Conservation (phyloP, 2,888 invertebrate genomes). For the Myopa tessellatipennis region DNA sequence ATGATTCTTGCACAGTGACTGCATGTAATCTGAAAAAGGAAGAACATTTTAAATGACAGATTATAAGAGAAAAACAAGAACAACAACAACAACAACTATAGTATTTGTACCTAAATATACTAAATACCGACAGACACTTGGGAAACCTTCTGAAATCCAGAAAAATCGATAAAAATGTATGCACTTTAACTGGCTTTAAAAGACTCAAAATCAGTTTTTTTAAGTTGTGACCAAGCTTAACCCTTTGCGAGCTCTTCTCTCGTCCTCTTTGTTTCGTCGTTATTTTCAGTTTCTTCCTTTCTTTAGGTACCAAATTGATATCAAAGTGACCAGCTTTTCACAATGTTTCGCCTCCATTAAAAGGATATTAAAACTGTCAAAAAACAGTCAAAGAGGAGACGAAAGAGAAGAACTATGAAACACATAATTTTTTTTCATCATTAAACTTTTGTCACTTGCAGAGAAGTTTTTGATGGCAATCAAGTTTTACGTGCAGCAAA, state of each 20-base stretch:
- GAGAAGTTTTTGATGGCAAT: constrained; percentile 26
- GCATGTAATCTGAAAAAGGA: constrained; percentile 80
- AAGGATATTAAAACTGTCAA: constrained; percentile 26
- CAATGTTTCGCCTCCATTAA: constrained; percentile 24
- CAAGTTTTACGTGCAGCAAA: constrained; percentile 12
- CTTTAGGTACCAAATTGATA: constrained; percentile 26
- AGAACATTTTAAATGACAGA: constrained; percentile 9
- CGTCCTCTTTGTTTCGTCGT: neutral
- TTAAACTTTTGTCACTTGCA: constrained; percentile 59
- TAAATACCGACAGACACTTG: no score
- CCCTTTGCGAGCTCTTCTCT: neutral
- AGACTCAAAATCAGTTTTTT: no score
- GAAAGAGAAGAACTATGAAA: constrained; percentile 5
- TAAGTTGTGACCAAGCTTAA: no score
- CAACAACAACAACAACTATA: no score
- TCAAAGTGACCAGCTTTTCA: constrained; percentile 29
- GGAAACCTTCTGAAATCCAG: no score
- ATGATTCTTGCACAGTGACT: constrained; percentile 89
- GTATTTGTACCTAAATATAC: no score
- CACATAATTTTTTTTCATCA: constrained; percentile 52
- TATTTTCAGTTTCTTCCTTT: neutral
- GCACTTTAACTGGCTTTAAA: no score
- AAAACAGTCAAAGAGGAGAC: constrained; percentile 2
- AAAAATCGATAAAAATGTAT: no score
- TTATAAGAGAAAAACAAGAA: no score